phyloP scores from a whole-genome alignment of 2,797 vertebrate genomes.

The Coendou prehensilis region DNA sequence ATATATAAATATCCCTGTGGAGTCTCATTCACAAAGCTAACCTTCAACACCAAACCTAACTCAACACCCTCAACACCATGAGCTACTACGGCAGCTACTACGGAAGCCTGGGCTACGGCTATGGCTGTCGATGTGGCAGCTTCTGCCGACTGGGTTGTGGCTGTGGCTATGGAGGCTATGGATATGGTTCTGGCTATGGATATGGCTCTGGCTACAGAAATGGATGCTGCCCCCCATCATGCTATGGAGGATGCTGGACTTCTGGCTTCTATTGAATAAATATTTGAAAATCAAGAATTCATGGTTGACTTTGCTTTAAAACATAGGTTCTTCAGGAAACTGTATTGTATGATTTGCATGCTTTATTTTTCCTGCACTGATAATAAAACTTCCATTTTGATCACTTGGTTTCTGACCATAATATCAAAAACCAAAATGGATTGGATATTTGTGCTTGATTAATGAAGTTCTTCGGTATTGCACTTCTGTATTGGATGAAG shows the following conservation, averaged over 20 bases:
- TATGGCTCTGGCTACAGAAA: background rate
- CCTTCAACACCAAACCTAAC: background rate
- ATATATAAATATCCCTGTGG: background rate
- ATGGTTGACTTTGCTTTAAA: background rate
- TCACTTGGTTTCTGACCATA: background rate
- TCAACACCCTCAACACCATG: constrained; percentile 15
- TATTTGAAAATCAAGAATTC: background rate
- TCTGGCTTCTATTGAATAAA: constrained; percentile 68
- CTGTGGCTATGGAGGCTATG: background rate
- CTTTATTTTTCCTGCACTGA: background rate
- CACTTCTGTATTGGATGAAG: background rate
- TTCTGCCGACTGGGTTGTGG: background rate
- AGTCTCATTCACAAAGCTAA: background rate
- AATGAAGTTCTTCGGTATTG: background rate
- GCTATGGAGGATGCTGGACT: constrained; percentile 36
- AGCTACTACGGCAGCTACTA: constrained; percentile 42
- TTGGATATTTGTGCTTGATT: background rate
- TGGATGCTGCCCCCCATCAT: background rate
- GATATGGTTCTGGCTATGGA: background rate
- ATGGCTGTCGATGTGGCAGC: background rate
- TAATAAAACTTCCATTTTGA: background rate
- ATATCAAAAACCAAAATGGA: background rate
- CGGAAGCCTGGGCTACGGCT: constrained; percentile 32
- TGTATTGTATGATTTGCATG: background rate
- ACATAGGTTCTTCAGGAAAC: background rate